Evolutionary conservation across 1,140 invertebrate genomes (phyloP).

Genomic region (Drosophila kikkawai): DNA sequence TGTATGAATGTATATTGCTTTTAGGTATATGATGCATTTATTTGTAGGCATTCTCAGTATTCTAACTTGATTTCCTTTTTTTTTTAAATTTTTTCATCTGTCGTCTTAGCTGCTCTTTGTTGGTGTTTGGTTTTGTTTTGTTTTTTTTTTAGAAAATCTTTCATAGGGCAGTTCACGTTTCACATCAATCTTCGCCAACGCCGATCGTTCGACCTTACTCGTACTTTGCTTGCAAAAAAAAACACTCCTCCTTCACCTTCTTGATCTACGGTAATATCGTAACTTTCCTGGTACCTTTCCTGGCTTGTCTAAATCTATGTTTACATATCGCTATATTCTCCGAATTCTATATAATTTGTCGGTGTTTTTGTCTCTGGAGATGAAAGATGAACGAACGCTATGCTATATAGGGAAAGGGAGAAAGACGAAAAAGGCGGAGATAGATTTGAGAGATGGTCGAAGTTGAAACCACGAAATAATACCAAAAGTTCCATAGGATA

Average conservation of each 20-base stretch:
- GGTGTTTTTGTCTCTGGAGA: conserved; percentile 39
- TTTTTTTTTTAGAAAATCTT: conserved; percentile 61
- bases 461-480: conserved; percentile 53
- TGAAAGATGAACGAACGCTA: conserved; percentile 36
- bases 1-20: conserved; percentile 68
- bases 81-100: conserved; percentile 12
- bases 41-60: conserved; percentile 36
- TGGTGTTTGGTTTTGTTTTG: conserved; percentile 18
- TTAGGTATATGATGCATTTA: conserved; percentile 49
- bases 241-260: background rate
- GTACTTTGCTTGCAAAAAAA: conserved; percentile 42
- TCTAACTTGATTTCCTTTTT: conserved; percentile 24
- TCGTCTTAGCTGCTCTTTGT: conserved; percentile 30
- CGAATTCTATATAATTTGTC: conserved; percentile 64
- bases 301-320: conserved; percentile 25
- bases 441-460: conserved; percentile 39
- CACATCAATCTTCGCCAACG: conserved; percentile 57
- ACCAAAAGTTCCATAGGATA: conserved; percentile 40
- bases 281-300: conserved; percentile 18
- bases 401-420: conserved; percentile 5
- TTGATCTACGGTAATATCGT: conserved; percentile 5
- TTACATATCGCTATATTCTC: conserved; percentile 40
- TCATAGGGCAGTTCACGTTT: conserved; percentile 79
- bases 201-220: conserved; percentile 38
- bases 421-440: conserved; percentile 11